phyloP scores from a whole-genome alignment of 2,113 vertebrate species.

The Coptodon bakossiorum region DNA sequence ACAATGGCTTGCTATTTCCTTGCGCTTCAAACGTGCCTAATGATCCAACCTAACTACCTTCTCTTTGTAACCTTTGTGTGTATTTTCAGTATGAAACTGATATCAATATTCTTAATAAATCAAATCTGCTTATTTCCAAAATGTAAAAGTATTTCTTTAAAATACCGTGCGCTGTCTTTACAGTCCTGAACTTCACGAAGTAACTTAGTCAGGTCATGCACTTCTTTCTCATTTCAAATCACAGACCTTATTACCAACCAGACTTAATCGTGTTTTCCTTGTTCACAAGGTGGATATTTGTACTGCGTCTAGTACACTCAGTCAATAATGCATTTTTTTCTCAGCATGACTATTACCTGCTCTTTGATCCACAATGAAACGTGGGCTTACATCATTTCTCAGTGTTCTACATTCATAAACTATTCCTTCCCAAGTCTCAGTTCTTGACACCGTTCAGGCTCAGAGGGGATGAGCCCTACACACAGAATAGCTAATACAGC shows the following conservation, averaged over 20 bases:
- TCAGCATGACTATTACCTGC: background rate
- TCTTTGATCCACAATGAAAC: background rate
- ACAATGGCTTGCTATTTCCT: background rate
- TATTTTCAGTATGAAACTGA: background rate
- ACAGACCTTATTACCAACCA: background rate
- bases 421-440: conserved; percentile 21
- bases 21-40: background rate
- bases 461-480: conserved; percentile 31
- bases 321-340: background rate
- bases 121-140: background rate
- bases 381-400: background rate
- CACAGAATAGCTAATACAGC: conserved; percentile 42
- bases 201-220: background rate
- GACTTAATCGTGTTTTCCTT: background rate
- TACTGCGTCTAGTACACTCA: background rate
- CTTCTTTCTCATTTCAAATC: background rate
- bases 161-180: background rate
- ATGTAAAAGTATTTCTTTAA: background rate
- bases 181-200: background rate
- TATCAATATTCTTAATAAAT: background rate
- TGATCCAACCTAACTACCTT: background rate
- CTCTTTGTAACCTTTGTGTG: background rate
- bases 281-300: background rate
- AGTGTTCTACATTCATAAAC: conserved; percentile 22
- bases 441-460: conserved; percentile 27